Base-by-base conservation (phyloP, 2,888 invertebrate genomes). In the Deilephila porcellus region DNA sequence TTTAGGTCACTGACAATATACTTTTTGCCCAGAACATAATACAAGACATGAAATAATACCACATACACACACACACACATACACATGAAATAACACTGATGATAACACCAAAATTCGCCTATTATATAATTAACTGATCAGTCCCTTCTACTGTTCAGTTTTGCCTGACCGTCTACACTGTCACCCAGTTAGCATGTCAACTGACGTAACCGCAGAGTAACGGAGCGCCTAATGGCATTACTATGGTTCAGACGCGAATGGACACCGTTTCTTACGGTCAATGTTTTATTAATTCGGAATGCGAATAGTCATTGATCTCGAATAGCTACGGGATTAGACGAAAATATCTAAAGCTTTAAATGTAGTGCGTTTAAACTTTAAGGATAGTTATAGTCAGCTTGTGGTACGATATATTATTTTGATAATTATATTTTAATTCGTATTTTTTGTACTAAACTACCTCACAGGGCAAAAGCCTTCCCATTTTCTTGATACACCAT, bases 241-340 rank as follows among this genome's bases (percentile, higher is more conserved):
- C 67, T 20, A 64, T 64, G 64, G 64, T 52, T 52, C 6, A 25
- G 67, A 67, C 20, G 45, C 67, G 20, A 67, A 67, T 17, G 17
- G 25, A 25, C 67, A 67, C 67, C 67, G 67, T 67, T 67, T 67
- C 67, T 67, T 67, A 67, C 67, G 67, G 67, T 67, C 67, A 67
- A 67, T 67, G 67, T 67, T 67, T 64, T 67, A 67, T 60, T 60
- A 67, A 67, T 67, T 67, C 52, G 67, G 67, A 52, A 67, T 67
- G 67, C 67, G 64, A 64, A 64, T 62, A 62, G 62, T 64, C 67
- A 52, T 67, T 67, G 67, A 67, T 67, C 52, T 52, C 52, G 20
- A 52, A 52, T 52, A 14, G 14, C n/a, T 17, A 4, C 25, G 67
- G 52, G 45, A 67, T 67, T 67, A 52, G 67, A 64, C 45, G 25